phyloP scores from a whole-genome alignment of 2,113 vertebrate species.

The Motacilla tschutschensis region DNA sequence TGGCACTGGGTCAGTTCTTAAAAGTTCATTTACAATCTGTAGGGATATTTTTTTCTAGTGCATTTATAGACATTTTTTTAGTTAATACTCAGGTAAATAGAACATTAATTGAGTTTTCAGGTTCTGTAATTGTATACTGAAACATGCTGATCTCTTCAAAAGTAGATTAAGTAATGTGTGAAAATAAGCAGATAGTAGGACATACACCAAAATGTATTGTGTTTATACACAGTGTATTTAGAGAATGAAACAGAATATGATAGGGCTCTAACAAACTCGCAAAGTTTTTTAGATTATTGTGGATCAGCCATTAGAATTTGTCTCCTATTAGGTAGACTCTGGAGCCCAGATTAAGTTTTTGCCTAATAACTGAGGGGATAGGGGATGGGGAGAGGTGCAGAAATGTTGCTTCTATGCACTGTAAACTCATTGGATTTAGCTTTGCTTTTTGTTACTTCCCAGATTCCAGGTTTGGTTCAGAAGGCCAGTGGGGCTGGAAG shows the following conservation, averaged over 20 bases:
- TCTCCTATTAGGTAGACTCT: not conserved
- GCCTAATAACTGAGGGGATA: not conserved
- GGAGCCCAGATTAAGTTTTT: not conserved
- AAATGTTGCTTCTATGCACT: not conserved
- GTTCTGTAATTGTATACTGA: conserved; percentile 6
- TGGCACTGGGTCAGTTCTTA: conserved; percentile 25
- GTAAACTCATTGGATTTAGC: not conserved
- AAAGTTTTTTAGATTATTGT: not conserved
- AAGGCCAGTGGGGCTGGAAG: not conserved
- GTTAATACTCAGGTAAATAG: conserved; percentile 47
- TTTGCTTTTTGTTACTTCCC: not conserved
- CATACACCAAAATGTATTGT: not conserved
- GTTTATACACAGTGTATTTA: not conserved
- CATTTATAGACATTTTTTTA: conserved; percentile 43
- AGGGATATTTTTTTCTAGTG: not conserved
- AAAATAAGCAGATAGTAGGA: not conserved
- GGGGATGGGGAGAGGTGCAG: rapidly evolving
- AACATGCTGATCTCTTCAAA: conserved; percentile 24
- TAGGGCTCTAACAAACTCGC: not conserved
- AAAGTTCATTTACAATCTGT: conserved; percentile 35
- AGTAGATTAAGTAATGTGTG: not conserved
- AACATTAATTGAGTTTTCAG: conserved; percentile 43
- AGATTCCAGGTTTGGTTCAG: not conserved
- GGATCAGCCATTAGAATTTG: not conserved
- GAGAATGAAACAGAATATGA: not conserved